Base-by-base conservation (phyloP, 2,888 invertebrate genomes). In the Selenia dentaria region DNA sequence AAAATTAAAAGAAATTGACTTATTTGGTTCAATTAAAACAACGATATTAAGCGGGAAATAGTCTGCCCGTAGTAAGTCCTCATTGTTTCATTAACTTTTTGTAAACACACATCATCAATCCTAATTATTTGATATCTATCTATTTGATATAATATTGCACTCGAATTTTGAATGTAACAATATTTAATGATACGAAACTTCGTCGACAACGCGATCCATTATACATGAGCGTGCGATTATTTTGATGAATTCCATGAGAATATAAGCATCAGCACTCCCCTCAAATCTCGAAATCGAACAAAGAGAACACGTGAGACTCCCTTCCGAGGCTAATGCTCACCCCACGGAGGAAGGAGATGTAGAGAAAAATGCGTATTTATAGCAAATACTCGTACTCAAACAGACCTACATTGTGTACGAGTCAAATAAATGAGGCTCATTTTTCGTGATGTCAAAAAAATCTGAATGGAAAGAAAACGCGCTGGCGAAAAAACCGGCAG, bases 351-450 rank as follows among this genome's bases (percentile, higher is more conserved):
- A 84, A 84, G 83, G 86, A 89, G 88, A 88, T 84, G 87, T 80
- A 83, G 84, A 90, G 88, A 90, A 90, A 89, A 90, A 90, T 90
- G 73, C 88, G 89, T 90, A 90, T 91, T 90, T 90, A 91, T 90
- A 91, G 91, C 91, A 91, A 91, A 91, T 91, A 91, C 89, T 88
- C 86, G 87, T 90, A 90, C 90, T 90, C 91, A 90, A 91, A 91
- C 90, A 90, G 89, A 83, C 86, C 85, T 85, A 91, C 90, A 91
- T 91, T 91, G 91, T 91, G 88, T 90, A 86, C 88, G 91, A 90
- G 85, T 88, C 89, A 87, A 90, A 91, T 91, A 91, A 91, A 91
- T 91, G 91, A 88, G 76, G 67, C 79, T 89, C 86, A 91, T 91
- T 91, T 91, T 84, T 91, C 91, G 88, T 85, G 76, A 82, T 91